Base-by-base conservation (phyloP, 2,113 vertebrate genomes). In the Nerophis ophidion region DNA sequence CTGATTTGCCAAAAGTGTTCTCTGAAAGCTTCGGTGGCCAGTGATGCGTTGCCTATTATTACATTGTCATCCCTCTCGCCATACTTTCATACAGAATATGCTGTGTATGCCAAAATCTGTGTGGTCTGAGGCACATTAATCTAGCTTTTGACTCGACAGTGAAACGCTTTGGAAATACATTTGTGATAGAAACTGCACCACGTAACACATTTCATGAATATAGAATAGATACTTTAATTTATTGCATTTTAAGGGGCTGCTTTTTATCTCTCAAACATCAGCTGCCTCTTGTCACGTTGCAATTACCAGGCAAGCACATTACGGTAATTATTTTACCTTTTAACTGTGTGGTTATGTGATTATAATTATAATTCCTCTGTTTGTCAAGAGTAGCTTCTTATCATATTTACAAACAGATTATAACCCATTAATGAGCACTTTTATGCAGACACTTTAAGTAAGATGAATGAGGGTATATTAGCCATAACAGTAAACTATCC, bases 11-110 rank as follows among this genome's bases (percentile, higher is more conserved):
- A 54, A 68, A 72, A 71, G 59, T 69, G 58, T 65, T 75, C 53
- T 48, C 71, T 61, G 79, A 79, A 83, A 72, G 77, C 80, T 81
- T 82, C 82, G 78, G 77, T 80, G 80, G 70, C 70, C 72, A 76
- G 57, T 59, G 75, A 75, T 70, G 42, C 63, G 70, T 62, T 65
- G 34, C 56, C 45, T 16, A 75, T 75, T 65, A 73, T 19, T 61
- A 70, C 66, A 71, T 57, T 72, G 66, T 77, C 54, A 64, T 52
- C 19, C 68, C 42, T 26, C 57, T 60, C 49, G 8, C 49, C 35
- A 47, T 44, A 11, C 10, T 4, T 44, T 14, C 48, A 58, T 60
- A 65, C 44, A 68, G 64, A 76, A 40, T 56, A 56, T 44, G 49
- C 49, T 11, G 48, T 59, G 48, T 47, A 14, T n/a, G 16, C 8